Evolutionary conservation across 2,113 vertebrate species (phyloP), one percentile per base, ranked within the genome.

Genomic region (Thoracochromis brauschi): DNA sequence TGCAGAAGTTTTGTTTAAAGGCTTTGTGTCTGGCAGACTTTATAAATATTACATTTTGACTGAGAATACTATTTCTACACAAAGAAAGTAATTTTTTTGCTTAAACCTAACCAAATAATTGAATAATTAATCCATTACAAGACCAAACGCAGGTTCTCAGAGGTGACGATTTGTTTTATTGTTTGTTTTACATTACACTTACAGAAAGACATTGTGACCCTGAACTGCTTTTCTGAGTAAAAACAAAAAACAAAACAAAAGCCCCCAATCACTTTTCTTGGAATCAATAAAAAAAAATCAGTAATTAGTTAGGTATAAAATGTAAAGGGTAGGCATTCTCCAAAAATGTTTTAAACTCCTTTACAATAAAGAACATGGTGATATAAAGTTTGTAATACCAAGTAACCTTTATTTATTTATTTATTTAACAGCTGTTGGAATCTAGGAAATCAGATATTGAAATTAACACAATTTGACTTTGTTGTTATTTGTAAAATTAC

Each of bases 211-310:
- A 17, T 17, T 47, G 14, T 7, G 40, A 75, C 0, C 14, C 3
- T 7, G 14, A 29, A 31, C 16, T 49, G 42, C 42, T 75, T 73
- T 45, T 65, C 31, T 38, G 19, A 12, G 60, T 8, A n/a, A 11
- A 63, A 33, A 33, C 7, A 31, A 54, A 6, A 16, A 58, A 13
- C 0, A 16, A 58, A 33, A 60, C 1, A 33, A 60, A 12, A 6
- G 1, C 0, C 0, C 8, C 14, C 12, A 42, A 26, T 38, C 33
- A 42, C 31, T 14, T 29, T 31, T 81, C 38, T 9, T 16, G 2
- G 8, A 40, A 58, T 60, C 24, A 26, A 29, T 58, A 10, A 6
- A 8, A 8, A 5, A 2, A 17, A 2, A 60, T 3, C 33, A 38
- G 60, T 65, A 38, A 1, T 21, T 65, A 21, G 33, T 65, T 65